Evolutionary conservation across 1,140 invertebrate genomes (phyloP).

Genomic region (Drosophila subpulchrella): DNA sequence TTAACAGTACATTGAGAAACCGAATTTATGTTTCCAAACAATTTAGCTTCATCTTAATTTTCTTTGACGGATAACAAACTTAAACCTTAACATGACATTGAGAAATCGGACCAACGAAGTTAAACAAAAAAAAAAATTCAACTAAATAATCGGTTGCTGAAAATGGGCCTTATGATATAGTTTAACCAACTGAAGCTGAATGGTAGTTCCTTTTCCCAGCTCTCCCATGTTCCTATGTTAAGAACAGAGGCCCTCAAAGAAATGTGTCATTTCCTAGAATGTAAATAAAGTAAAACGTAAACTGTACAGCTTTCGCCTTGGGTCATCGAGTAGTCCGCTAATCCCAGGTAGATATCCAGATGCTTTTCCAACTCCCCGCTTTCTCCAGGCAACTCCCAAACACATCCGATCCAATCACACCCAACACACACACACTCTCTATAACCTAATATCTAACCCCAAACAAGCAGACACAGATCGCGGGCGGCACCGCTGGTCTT

Average conservation of each 20-base stretch:
- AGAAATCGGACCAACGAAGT: too few species aligned
- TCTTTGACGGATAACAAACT: too few species aligned
- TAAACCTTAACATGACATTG: too few species aligned
- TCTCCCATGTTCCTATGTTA: conserved; percentile 62
- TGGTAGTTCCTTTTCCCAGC: conserved; percentile 19
- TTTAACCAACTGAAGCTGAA: conserved; percentile 21
- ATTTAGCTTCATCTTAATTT: too few species aligned
- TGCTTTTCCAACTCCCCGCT: conserved; percentile 17
- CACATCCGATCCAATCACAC: conserved; percentile 5
- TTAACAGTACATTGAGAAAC: too few species aligned
- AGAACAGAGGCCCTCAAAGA: conserved; percentile 28
- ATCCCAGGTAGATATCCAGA: conserved; percentile 50
- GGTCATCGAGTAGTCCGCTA: conserved; percentile 40
- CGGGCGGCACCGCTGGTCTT: conserved; percentile 50
- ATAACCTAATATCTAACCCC: conserved; percentile 47
- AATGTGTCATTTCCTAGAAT: conserved; percentile 48
- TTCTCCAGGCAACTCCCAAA: conserved; percentile 23
- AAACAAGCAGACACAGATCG: conserved; percentile 79
- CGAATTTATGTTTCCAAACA: too few species aligned
- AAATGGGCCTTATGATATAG: neutral
- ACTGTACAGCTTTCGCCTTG: conserved; percentile 33
- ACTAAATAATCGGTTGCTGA: neutral
- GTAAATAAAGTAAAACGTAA: conserved; percentile 73
- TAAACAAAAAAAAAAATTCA: neutral
- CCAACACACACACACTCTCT: conserved; percentile 44